Conservation (phyloP, 2,797 vertebrate species). For the Salarias fasciatus region DNA sequence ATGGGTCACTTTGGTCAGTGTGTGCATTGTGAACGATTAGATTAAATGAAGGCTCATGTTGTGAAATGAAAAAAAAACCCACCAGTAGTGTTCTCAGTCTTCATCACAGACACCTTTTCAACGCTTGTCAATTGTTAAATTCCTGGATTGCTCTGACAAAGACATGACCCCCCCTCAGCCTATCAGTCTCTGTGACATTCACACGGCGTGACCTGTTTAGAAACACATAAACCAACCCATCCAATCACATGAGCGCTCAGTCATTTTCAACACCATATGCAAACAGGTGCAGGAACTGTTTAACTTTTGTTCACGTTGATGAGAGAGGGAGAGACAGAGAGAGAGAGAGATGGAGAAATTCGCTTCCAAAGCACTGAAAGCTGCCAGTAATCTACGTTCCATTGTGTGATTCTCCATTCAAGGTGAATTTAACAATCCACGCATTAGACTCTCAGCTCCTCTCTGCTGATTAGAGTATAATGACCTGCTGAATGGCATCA, state of each 20-base stretch:
- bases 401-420: constrained; percentile 50
- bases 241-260: neutral
- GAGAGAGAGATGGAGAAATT: too few species aligned
- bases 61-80: too few species aligned
- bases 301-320: constrained; percentile 25
- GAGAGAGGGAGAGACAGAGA: neutral
- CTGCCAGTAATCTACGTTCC: constrained; percentile 38
- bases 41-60: too few species aligned
- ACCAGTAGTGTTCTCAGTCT: too few species aligned
- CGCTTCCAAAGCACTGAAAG: neutral
- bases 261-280: neutral
- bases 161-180: too few species aligned
- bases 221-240: neutral
- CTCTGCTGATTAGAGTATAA: constrained; percentile 71
- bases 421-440: constrained; percentile 57
- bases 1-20: too few species aligned
- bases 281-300: constrained; percentile 12
- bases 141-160: too few species aligned
- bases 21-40: too few species aligned
- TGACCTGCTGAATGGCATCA: constrained; percentile 67
- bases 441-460: constrained; percentile 55
- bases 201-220: constrained; percentile 5
- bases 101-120: too few species aligned
- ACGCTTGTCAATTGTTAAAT: too few species aligned
- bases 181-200: too few species aligned